A percentile compares a stretch with the other conserved stretches of the same genome.
Evolutionary conservation across 2,797 vertebrate genomes (phyloP).

Genomic region (Nyctibius grandis): DNA sequence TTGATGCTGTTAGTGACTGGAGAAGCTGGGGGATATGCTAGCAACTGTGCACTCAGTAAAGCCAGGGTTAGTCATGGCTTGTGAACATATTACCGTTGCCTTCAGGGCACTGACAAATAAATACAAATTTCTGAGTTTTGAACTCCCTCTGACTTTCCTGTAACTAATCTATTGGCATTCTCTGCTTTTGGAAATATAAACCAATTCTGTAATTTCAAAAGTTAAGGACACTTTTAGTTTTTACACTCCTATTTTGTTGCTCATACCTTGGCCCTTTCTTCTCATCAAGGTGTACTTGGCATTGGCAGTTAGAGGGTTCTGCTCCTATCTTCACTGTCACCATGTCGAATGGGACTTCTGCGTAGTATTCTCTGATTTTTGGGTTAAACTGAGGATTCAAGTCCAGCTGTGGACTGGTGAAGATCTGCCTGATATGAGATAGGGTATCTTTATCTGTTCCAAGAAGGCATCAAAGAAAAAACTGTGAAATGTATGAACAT

Average conservation of each 20-base stretch:
- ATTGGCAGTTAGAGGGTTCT: conserved; percentile 76
- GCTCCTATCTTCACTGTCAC: conserved; percentile 84
- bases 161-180: background rate
- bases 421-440: conserved; percentile 84
- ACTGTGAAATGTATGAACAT: conserved; percentile 21
- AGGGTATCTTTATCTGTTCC: conserved; percentile 79
- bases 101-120: background rate
- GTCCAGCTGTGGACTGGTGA: conserved; percentile 83
- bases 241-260: background rate
- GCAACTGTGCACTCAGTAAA: background rate
- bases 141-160: background rate
- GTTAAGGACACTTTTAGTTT: background rate
- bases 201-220: background rate
- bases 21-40: background rate
- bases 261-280: conserved; percentile 84
- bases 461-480: conserved; percentile 61
- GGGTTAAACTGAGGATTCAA: conserved; percentile 87
- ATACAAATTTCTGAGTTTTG: background rate
- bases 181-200: background rate
- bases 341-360: conserved; percentile 89
- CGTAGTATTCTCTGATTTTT: conserved; percentile 84
- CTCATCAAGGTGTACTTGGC: conserved; percentile 83
- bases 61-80: background rate
- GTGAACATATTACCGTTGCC: background rate
- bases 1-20: background rate